Conservation (phyloP, 1,140 invertebrate genomes). For the Scylla paramamosain region DNA sequence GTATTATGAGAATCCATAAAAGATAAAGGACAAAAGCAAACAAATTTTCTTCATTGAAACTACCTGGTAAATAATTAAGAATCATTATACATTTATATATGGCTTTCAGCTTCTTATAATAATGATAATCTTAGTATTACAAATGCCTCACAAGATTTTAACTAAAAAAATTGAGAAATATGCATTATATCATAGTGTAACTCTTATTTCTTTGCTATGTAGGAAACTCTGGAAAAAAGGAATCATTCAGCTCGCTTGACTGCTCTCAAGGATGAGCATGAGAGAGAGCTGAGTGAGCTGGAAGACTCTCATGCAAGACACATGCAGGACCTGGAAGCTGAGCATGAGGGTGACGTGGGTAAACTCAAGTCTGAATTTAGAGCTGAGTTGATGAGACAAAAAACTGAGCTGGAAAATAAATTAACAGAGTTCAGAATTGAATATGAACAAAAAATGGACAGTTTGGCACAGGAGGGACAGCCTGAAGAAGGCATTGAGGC, state of each 20-base stretch:
- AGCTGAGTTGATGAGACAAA: constrained; percentile 58
- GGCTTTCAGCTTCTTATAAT: no score
- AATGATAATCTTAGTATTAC: no score
- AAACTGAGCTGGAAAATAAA: constrained; percentile 66
- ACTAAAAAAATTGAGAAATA: no score
- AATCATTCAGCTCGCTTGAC: constrained; percentile 39
- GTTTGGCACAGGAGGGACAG: constrained; percentile 38
- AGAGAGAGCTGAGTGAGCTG: background rate
- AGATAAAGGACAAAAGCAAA: no score
- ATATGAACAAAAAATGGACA: constrained; percentile 67
- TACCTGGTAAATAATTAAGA: no score
- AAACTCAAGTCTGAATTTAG: constrained; percentile 67
- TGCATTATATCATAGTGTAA: no score
- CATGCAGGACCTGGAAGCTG: constrained; percentile 39
- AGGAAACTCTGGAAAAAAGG: constrained; percentile 65
- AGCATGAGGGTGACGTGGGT: constrained; percentile 38
- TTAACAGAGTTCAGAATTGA: constrained; percentile 67
- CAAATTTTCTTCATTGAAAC: no score
- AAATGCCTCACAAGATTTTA: no score
- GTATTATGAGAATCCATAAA: no score
- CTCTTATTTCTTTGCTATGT: background rate
- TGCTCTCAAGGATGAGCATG: constrained; percentile 54
- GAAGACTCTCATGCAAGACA: constrained; percentile 33
- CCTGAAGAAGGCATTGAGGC: background rate
- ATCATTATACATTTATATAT: no score